phyloP scores from a whole-genome alignment of 2,888 invertebrate genomes.

The Ariolimax columbianus region DNA sequence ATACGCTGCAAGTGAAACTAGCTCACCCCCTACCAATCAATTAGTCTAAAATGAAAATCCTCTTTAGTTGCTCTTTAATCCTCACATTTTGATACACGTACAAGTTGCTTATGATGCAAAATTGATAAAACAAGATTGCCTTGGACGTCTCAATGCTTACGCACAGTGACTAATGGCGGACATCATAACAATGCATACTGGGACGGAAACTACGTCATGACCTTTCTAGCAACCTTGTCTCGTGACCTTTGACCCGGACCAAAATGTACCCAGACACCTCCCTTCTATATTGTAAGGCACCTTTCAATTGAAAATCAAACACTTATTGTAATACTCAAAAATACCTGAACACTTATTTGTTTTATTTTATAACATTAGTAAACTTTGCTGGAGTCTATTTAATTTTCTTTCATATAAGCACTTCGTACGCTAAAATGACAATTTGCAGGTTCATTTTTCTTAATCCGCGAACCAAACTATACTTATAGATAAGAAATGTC shows the following conservation, averaged over 20 bases:
- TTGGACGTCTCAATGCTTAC: background rate
- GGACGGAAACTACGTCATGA: conserved; percentile 64
- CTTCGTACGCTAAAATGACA: no score
- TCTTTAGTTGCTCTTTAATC: conserved; percentile 22
- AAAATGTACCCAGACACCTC: no score
- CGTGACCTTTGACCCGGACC: background rate
- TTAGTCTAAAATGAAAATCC: conserved; percentile 35
- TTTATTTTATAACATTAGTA: no score
- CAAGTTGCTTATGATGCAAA: conserved; percentile 8
- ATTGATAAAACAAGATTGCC: background rate
- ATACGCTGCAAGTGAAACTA: background rate
- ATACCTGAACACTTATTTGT: no score
- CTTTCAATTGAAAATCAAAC: no score
- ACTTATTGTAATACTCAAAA: no score
- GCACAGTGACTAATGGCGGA: conserved; percentile 57
- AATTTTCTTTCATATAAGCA: no score
- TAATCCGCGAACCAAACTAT: no score
- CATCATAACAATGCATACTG: conserved; percentile 60
- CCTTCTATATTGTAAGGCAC: no score
- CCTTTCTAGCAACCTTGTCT: conserved; percentile 54
- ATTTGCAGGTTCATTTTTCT: no score
- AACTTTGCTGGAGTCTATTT: no score
- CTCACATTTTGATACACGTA: conserved; percentile 52
- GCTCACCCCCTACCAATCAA: conserved; percentile 33
- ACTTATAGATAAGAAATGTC: no score